Base-by-base conservation (phyloP, 2,113 vertebrate genomes). In the Plotosus lineatus region DNA sequence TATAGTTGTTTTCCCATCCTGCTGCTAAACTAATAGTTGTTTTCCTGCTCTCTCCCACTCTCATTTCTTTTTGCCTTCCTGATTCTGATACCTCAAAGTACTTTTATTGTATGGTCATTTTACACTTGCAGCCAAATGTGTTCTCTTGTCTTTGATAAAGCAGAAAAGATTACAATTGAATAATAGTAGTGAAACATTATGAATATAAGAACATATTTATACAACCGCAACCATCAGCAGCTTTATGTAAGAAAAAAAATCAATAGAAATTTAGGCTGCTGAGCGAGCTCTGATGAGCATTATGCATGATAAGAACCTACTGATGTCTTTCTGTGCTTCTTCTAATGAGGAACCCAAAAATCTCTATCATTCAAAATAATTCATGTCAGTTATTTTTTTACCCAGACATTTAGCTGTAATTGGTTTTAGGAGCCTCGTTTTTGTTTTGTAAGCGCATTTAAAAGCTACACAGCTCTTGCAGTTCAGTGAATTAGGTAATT, bases 11-110 rank as follows among this genome's bases (percentile, higher is more conserved):
- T 26, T 79, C 38, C 65, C 65, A 71, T 61, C 77, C 48, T 56
- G 65, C 36, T 78, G 76, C 56, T 78, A 33, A 78, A 50, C 76
- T 69, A 79, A 69, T 38, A 51, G 31, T 40, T 69, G 63, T 60
- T 36, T 55, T 33, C 53, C 38, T 73, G 19, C 48, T 17, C 21
- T 28, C 36, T 6, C 36, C n/a, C 1, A 7, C 1, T 44, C 65
- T 31, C 5, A 3, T 15, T 26, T 42, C 10, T n/a, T 26, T 14
- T 44, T 6, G 0, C n/a, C 28, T 1, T 46, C 42, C 50, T 14
- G 36, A 12, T 11, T 63, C 31, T 68, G 11, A 6, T 10, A 6
- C 1, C 42, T n/a, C 14, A 42, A 66, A 36, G 6, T 63, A 63
- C 19, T 6, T 36, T 61, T 36, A 31, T 7, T 61, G 23, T 12